A percentile compares a stretch with the other conserved stretches of the same genome.
Conservation (phyloP, 2,113 vertebrate genomes). For the Ifrita kowaldi region DNA sequence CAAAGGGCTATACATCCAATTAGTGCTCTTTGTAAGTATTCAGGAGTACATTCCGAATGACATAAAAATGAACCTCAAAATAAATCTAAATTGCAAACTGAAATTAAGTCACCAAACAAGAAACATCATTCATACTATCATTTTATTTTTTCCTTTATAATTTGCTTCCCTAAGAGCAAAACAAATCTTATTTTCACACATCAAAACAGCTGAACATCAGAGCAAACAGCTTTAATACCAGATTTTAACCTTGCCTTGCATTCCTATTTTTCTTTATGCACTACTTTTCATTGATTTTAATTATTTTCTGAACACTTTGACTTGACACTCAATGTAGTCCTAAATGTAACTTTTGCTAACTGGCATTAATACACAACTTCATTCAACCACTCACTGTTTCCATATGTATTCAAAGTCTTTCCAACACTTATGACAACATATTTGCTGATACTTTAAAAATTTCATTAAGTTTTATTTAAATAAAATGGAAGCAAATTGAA, state of each 20-base stretch:
- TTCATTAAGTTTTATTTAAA: background rate
- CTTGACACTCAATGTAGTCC: background rate
- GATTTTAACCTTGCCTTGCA: background rate
- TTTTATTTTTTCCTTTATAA: background rate
- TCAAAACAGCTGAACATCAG: background rate
- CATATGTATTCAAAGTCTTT: background rate
- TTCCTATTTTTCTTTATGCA: background rate
- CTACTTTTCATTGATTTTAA: background rate
- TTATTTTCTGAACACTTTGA: background rate
- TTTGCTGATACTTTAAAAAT: background rate
- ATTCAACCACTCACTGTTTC: background rate
- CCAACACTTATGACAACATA: background rate
- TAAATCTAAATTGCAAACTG: background rate
- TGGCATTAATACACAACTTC: background rate
- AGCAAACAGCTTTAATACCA: background rate
- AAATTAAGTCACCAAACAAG: background rate
- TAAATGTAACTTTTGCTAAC: background rate
- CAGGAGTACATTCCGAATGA: background rate
- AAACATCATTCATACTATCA: background rate
- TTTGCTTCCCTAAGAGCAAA: background rate
- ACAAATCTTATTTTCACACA: background rate
- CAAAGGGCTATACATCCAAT: background rate
- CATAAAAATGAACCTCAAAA: background rate
- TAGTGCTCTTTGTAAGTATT: background rate
- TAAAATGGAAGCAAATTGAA: background rate